Evolutionary conservation across 2,797 vertebrate species (phyloP).

Genomic region (Notoglanidium macrostoma): DNA sequence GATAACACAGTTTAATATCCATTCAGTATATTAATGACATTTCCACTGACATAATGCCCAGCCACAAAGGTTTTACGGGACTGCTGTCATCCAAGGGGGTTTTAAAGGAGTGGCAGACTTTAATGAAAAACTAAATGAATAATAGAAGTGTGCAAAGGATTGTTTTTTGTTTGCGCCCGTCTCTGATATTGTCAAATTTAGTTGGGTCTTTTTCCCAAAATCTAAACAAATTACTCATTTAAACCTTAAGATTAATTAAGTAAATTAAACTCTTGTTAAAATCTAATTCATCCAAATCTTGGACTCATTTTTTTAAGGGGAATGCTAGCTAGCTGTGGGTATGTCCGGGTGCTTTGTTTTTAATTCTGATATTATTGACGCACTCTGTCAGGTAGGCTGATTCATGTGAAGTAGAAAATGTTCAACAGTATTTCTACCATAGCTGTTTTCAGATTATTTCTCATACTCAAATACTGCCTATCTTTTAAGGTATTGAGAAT

Average conservation of each 20-base stretch:
- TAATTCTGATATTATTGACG: background rate
- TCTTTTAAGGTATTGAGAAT: background rate
- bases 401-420: too few relatives aligned
- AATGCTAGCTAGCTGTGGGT: background rate
- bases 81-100: background rate
- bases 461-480: background rate
- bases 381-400: background rate
- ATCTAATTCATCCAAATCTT: background rate
- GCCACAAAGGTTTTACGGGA: background rate
- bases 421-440: background rate
- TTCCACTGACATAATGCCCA: background rate
- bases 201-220: background rate
- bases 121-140: background rate
- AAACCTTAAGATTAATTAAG: background rate
- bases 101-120: background rate
- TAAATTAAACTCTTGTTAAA: background rate
- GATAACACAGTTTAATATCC: background rate
- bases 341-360: background rate
- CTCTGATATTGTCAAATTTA: background rate
- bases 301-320: background rate
- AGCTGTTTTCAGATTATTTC: background rate
- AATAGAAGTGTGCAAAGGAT: background rate
- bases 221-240: background rate
- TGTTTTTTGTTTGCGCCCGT: background rate
- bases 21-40: background rate